Conservation (phyloP, 2,113 vertebrate genomes). For the Orcinus orca region DNA sequence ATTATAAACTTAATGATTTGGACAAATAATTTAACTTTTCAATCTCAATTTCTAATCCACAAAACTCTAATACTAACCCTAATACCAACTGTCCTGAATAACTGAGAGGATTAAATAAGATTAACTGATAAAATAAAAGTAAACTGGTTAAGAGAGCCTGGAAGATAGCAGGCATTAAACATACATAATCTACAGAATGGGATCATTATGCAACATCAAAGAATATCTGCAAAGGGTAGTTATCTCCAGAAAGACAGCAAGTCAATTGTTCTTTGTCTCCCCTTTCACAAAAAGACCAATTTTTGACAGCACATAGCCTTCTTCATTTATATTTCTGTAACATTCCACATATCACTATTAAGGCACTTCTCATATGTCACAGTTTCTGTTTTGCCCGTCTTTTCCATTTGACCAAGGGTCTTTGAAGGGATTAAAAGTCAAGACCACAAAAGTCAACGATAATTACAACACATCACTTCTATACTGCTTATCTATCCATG, state of each 20-base stretch:
- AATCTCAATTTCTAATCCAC: constrained; percentile 5
- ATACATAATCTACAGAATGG: background rate
- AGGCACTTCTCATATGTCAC: background rate
- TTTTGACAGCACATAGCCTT: background rate
- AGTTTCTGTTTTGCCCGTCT: background rate
- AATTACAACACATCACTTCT: background rate
- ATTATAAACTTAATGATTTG: background rate
- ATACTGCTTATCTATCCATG: background rate
- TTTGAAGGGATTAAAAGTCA: background rate
- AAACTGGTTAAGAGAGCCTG: background rate
- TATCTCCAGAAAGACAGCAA: background rate
- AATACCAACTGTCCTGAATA: constrained; percentile 18
- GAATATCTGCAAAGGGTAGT: background rate
- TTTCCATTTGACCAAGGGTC: background rate
- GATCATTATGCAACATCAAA: background rate
- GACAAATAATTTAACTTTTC: background rate
- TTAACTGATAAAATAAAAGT: background rate
- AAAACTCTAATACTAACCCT: constrained; percentile 15
- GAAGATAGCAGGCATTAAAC: background rate
- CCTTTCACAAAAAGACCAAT: background rate
- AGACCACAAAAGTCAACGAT: background rate
- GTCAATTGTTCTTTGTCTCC: background rate
- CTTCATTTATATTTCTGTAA: background rate
- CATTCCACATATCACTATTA: background rate
- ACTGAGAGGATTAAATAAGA: background rate